phyloP scores from a whole-genome alignment of 2,888 invertebrate species.

The Drosophila demipolita region DNA sequence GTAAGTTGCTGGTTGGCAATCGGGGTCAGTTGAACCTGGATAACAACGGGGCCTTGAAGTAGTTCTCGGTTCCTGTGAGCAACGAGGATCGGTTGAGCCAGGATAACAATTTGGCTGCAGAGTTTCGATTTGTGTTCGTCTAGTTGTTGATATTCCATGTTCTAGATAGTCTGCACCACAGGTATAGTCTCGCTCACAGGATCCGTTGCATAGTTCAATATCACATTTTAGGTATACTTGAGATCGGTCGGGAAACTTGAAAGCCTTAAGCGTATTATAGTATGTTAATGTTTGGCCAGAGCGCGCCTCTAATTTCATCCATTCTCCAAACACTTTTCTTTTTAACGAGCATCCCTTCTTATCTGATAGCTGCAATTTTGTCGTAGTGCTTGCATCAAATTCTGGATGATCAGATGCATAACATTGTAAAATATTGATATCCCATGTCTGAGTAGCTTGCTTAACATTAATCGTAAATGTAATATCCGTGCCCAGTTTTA shows the following conservation, averaged over 20 bases:
- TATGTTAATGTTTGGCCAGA: slow-evolving; percentile 88
- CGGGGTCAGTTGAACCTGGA: slow-evolving; percentile 71
- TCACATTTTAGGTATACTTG: slow-evolving; percentile 91
- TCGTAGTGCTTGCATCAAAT: slow-evolving; percentile 87
- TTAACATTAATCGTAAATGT: slow-evolving; percentile 90
- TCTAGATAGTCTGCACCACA: slow-evolving; percentile 59
- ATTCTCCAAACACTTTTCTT: slow-evolving; percentile 88
- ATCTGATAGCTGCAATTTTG: slow-evolving; percentile 88
- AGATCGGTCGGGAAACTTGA: slow-evolving; percentile 90
- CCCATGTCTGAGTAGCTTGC: slow-evolving; percentile 88
- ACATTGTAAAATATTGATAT: slow-evolving; percentile 89
- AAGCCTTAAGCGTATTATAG: slow-evolving; percentile 89
- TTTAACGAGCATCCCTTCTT: slow-evolving; percentile 89
- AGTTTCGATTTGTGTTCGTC: neutral
- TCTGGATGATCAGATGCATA: slow-evolving; percentile 90
- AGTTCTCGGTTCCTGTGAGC: slow-evolving; percentile 55
- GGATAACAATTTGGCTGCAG: slow-evolving; percentile 35
- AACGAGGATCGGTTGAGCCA: slow-evolving; percentile 73
- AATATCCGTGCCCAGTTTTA: slow-evolving; percentile 89
- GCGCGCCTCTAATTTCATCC: slow-evolving; percentile 87
- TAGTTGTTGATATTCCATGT: slow-evolving; percentile 18
- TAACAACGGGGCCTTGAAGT: slow-evolving; percentile 63
- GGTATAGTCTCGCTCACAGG: slow-evolving; percentile 70
- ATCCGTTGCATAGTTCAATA: slow-evolving; percentile 86
- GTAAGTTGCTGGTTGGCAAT: neutral